These are phyloP conservation scores for Calliopsis andreniformis DNA, from an alignment of 1,140 invertebrate genomes.

Conservation along the genomic window DNA sequence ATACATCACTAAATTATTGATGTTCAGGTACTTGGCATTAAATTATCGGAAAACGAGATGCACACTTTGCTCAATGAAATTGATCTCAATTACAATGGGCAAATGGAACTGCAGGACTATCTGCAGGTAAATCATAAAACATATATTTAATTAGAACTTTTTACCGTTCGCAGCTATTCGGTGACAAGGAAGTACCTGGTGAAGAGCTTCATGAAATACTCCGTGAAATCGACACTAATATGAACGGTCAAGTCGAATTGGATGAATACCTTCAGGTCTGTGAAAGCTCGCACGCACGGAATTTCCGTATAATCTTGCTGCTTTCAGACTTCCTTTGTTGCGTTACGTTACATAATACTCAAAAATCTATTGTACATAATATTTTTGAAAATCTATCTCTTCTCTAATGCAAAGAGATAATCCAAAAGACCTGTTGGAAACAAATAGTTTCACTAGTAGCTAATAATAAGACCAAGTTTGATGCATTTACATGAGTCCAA, in stretches of 20 bases:
- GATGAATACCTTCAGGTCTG: conserved; percentile 99
- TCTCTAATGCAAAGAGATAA: neutral
- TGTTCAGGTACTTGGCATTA: conserved; percentile 84
- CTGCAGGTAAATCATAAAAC: conserved; percentile 84
- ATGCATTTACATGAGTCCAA: too few species aligned
- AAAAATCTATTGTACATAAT: neutral
- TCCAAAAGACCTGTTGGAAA: conserved; percentile 18
- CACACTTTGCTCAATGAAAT: conserved; percentile 86
- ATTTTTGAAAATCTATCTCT: neutral
- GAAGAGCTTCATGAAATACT: conserved; percentile 98
- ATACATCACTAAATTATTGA: conserved; percentile 65
- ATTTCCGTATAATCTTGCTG: conserved; percentile 15
- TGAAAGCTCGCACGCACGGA: conserved; percentile 54
- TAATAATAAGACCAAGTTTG: too few species aligned
- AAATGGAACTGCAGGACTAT: conserved; percentile 88
- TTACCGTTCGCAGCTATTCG: conserved; percentile 88
- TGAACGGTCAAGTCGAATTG: conserved; percentile 99
- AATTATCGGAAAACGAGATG: conserved; percentile 84
- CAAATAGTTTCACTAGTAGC: neutral
- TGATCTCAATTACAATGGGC: conserved; percentile 86
- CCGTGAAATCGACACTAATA: conserved; percentile 98
- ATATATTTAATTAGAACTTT: conserved; percentile 71
- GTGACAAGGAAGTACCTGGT: conserved; percentile 94
- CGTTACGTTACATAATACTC: neutral
- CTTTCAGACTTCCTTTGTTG: conserved; percentile 18